A percentile compares a stretch with the other conserved stretches of the same genome.
phyloP scores from a whole-genome alignment of 1,140 invertebrate species.

The Macrobrachium rosenbergii region DNA sequence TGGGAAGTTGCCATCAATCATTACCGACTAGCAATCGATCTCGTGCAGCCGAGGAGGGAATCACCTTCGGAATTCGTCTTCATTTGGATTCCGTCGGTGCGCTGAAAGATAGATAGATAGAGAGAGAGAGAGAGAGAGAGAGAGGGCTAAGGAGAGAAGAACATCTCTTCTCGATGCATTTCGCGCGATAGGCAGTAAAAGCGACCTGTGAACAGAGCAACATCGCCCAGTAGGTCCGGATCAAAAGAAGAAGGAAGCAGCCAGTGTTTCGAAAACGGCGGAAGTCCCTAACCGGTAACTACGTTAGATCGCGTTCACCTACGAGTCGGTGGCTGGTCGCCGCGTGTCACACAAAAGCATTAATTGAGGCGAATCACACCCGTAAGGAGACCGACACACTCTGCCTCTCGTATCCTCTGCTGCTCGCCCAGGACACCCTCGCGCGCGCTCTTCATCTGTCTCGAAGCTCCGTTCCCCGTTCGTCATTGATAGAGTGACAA shows the following conservation, averaged over 20 bases:
- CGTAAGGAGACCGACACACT: background rate
- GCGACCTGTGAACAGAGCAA: too few relatives aligned
- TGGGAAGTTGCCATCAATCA: too few relatives aligned
- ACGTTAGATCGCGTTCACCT: constrained; percentile 27
- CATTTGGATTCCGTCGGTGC: too few relatives aligned
- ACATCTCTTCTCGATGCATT: too few relatives aligned
- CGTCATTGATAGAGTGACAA: background rate
- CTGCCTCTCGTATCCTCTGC: constrained; percentile 5
- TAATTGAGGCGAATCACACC: constrained; percentile 61
- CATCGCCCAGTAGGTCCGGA: too few relatives aligned
- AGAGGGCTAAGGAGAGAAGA: constrained; percentile 3
- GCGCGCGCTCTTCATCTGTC: constrained; percentile 26
- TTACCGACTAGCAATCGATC: too few relatives aligned
- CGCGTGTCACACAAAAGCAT: constrained; percentile 64
- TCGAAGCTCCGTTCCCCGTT: too few relatives aligned
- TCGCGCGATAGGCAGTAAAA: too few relatives aligned
- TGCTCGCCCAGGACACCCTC: background rate
- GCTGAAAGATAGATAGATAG: background rate
- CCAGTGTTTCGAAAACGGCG: background rate
- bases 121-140: constrained; percentile 18
- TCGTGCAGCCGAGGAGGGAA: too few relatives aligned
- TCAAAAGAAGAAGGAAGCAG: too few relatives aligned
- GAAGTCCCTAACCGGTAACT: constrained; percentile 59
- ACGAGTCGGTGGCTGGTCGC: constrained; percentile 47
- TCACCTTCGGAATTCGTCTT: too few relatives aligned